Base-by-base conservation (phyloP, 2,113 vertebrate genomes). In the Erinaceus europaeus region DNA sequence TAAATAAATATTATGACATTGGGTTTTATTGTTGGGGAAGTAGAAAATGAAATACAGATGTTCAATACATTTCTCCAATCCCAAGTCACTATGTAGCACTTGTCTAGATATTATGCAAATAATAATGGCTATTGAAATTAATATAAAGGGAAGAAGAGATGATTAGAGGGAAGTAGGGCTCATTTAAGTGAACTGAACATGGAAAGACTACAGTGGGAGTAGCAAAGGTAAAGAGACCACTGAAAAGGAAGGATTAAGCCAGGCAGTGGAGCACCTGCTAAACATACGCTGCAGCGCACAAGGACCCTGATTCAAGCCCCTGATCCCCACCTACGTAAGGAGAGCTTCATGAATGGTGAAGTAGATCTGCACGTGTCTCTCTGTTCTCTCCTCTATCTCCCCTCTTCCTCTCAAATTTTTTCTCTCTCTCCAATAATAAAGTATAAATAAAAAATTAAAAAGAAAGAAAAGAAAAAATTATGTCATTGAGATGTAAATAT, bases 1-100 rank as follows among this genome's bases (percentile, higher is more conserved):
- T 93, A 55, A 29, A 89, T 95, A 95, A 94, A 96, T 91, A 96
- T 94, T 94, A 93, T 94, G 93, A 94, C 94, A 94, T 90, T 61
- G 75, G 91, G 69, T 94, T 93, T 90, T 94, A 90, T 86, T 95
- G 86, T 89, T 79, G 81, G 77, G 55, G 61, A 94, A 93, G 87
- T 91, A 62, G 74, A 94, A 95, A 94, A 95, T 85, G 89, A 95
- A 93, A 69, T 84, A 90, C 93, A 95, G 93, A 95, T 94, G 92
- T 95, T 92, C 84, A 89, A 90, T 85, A 78, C 92, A 95, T 94
- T 95, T 91, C 65, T 92, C 29, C 69, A 90, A 89, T 93, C 86
- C 71, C 34, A 71, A 78, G 61, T 94, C 61, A 75, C 67, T 75
- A n/a, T 57, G 75, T 79, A 89, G 85, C 48, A 82, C 82, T 94